These are phyloP conservation scores for Empis stercorea DNA, from an alignment of 2,888 invertebrate genomes.

Conservation along the genomic window DNA sequence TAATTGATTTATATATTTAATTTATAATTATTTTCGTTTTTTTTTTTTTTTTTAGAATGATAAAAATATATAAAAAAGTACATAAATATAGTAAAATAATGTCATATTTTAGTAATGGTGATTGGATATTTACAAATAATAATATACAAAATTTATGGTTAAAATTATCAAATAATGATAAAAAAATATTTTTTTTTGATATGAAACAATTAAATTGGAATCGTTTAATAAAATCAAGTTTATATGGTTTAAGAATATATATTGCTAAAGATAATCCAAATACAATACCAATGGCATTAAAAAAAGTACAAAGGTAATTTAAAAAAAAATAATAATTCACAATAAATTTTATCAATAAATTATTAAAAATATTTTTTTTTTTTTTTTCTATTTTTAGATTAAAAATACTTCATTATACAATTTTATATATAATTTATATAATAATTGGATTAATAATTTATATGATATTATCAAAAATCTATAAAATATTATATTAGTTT, in stretches of 20 bases:
- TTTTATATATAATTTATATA: slow-evolving; percentile 11
- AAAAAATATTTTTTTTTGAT: slow-evolving; percentile 56
- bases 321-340: too few relatives aligned
- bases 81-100: slow-evolving; percentile 63
- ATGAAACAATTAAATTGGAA: slow-evolving; percentile 59
- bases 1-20: background rate
- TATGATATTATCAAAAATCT: slow-evolving; percentile 3
- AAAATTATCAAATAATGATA: slow-evolving; percentile 31
- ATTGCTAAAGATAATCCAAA: slow-evolving; percentile 64
- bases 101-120: slow-evolving; percentile 58
- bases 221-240: slow-evolving; percentile 37
- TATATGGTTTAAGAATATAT: slow-evolving; percentile 59
- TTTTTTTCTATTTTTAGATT: slow-evolving; percentile 9
- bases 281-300: slow-evolving; percentile 49
- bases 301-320: slow-evolving; percentile 44
- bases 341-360: background rate
- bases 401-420: slow-evolving; percentile 13
- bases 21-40: too few relatives aligned
- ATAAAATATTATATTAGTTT: too few relatives aligned
- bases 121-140: slow-evolving; percentile 56
- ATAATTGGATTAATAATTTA: slow-evolving; percentile 8
- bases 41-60: slow-evolving; percentile 42
- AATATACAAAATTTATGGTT: slow-evolving; percentile 40
- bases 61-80: slow-evolving; percentile 64
- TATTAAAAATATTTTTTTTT: background rate